A percentile compares a stretch with the other conserved stretches of the same genome.
These are phyloP conservation scores for Willisornis vidua DNA, from an alignment of 2,113 vertebrate genomes.

Conservation along the genomic window DNA sequence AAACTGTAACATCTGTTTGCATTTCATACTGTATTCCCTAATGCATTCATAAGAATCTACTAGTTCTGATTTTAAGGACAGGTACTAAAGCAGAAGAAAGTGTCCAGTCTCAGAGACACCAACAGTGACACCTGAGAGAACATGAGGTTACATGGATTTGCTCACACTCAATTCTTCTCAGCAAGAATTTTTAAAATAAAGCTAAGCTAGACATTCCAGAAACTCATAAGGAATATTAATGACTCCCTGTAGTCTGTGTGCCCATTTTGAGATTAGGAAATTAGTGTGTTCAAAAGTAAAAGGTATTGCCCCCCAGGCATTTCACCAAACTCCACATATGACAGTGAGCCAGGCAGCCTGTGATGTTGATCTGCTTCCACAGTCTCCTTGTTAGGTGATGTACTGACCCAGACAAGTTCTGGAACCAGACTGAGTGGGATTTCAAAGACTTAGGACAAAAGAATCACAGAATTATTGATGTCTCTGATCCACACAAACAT, in stretches of 20 bases:
- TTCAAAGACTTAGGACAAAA: constrained; percentile 47
- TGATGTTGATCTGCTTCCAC: background rate
- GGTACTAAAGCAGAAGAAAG: background rate
- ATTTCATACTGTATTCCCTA: background rate
- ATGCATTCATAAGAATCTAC: background rate
- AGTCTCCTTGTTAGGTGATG: background rate
- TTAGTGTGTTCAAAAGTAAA: background rate
- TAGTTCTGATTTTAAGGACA: background rate
- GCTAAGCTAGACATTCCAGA: background rate
- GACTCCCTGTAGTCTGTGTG: accelerated
- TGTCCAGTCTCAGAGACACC: background rate
- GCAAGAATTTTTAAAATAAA: background rate
- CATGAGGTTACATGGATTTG: accelerated
- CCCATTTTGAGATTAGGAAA: background rate
- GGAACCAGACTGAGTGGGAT: background rate
- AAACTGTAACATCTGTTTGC: background rate
- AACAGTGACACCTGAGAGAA: accelerated
- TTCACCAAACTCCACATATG: background rate
- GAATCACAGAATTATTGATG: constrained; percentile 48
- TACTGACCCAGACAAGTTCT: constrained; percentile 21
- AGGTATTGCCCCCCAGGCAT: background rate
- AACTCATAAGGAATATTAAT: background rate
- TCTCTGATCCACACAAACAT: constrained; percentile 45
- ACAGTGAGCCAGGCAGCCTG: background rate
- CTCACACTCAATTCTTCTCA: background rate